A percentile compares a stretch with the other conserved stretches of the same genome.
These are phyloP conservation scores for Phaonia tiefii DNA, from an alignment of 2,888 invertebrate genomes.

Conservation along the genomic window DNA sequence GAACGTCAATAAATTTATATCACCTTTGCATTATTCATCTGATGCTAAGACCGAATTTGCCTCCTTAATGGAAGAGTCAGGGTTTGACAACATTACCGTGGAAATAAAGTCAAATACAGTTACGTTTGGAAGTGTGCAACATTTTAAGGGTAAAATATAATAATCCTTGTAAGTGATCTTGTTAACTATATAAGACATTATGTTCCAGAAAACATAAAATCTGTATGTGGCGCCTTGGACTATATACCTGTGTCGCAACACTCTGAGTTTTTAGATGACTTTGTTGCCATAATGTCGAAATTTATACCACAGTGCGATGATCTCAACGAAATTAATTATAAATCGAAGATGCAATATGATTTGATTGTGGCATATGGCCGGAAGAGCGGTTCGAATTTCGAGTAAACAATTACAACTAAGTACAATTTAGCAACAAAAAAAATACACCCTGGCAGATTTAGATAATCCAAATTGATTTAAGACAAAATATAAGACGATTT, in stretches of 20 bases:
- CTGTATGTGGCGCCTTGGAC: background rate
- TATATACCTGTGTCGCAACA: background rate
- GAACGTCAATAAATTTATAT: slow-evolving; percentile 60
- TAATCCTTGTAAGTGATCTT: too few relatives aligned
- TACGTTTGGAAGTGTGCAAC: slow-evolving; percentile 60
- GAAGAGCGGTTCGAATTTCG: too few relatives aligned
- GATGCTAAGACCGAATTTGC: slow-evolving; percentile 61
- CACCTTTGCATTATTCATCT: slow-evolving; percentile 60
- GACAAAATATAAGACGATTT: too few relatives aligned
- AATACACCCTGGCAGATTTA: too few relatives aligned
- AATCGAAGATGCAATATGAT: background rate
- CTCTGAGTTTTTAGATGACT: background rate
- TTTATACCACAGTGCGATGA: background rate
- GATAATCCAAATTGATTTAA: too few relatives aligned
- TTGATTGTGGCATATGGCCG: background rate
- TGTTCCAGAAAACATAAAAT: background rate
- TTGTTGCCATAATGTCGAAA: background rate
- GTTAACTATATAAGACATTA: too few relatives aligned
- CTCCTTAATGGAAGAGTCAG: slow-evolving; percentile 55
- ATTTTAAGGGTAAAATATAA: slow-evolving; percentile 66
- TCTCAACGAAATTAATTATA: background rate
- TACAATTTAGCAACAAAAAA: too few relatives aligned
- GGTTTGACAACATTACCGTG: slow-evolving; percentile 61
- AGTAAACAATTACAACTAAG: too few relatives aligned
- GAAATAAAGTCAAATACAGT: slow-evolving; percentile 61